Percentiles rank a stretch among this genome's conserved stretches.
Evolutionary conservation across 2,113 vertebrate species (phyloP).

Genomic region (Capra hircus): DNA sequence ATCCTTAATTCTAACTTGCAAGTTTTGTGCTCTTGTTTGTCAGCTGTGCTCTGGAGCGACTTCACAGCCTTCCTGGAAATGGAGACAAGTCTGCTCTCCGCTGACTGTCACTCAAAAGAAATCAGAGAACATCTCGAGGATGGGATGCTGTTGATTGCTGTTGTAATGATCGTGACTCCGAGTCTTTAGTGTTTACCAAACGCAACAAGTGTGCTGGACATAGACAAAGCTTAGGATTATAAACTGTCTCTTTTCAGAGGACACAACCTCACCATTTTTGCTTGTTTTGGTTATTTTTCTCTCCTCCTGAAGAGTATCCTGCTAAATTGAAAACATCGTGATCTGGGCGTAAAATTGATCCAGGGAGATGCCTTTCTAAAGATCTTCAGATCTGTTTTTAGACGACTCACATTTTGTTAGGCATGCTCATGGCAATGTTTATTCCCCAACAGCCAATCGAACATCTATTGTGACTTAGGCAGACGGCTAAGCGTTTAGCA

Average conservation of each 20-base stretch:
- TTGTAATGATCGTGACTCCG: background rate
- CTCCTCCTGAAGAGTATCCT: background rate
- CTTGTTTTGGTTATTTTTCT: background rate
- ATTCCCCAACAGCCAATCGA: background rate
- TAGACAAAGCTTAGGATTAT: background rate
- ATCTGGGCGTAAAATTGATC: background rate
- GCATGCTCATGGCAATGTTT: background rate
- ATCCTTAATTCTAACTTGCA: slow-evolving; percentile 31
- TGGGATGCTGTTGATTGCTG: background rate
- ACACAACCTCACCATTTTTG: background rate
- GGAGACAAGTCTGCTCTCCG: background rate
- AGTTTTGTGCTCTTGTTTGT: slow-evolving; percentile 17
- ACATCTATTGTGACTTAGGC: background rate
- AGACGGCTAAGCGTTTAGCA: background rate
- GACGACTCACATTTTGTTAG: background rate
- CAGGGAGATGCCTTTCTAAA: background rate
- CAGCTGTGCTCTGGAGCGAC: background rate
- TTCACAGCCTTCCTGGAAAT: background rate
- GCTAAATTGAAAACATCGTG: background rate
- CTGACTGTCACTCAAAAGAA: background rate
- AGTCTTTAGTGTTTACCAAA: background rate
- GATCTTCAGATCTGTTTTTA: background rate
- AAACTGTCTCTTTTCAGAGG: background rate
- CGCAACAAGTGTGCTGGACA: background rate
- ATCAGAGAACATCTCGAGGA: slow-evolving; percentile 22